Percentiles rank a stretch among this genome's conserved stretches.
These are phyloP conservation scores for Pseudomyrmex gracilis DNA, from an alignment of 1,140 invertebrate genomes.

Conservation along the genomic window DNA sequence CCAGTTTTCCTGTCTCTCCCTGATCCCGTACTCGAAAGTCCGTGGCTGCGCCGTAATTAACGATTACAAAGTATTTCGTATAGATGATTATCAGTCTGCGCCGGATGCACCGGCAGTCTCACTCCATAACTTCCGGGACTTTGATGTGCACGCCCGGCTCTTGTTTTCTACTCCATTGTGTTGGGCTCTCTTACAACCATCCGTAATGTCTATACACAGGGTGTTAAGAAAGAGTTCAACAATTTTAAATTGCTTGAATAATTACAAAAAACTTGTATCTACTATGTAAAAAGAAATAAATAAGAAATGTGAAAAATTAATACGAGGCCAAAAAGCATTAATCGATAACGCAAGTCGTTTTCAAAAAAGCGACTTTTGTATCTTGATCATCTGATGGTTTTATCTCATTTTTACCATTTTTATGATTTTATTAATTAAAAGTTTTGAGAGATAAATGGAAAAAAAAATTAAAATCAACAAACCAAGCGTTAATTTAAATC, in stretches of 20 bases:
- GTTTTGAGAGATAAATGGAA: no score
- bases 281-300: no score
- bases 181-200: constrained; percentile 65
- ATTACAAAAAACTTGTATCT: not conserved
- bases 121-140: constrained; percentile 83
- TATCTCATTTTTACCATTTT: no score
- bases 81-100: constrained; percentile 85
- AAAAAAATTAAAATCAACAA: no score
- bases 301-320: no score
- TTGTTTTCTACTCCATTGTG: constrained; percentile 82
- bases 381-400: no score
- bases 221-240: constrained; percentile 30
- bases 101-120: constrained; percentile 81
- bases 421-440: no score
- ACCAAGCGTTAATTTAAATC: no score
- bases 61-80: constrained; percentile 85
- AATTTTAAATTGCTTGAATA: not conserved
- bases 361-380: no score
- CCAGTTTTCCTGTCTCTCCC: constrained; percentile 31
- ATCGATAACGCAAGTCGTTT: no score
- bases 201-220: constrained; percentile 32
- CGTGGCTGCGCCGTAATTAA: constrained; percentile 81
- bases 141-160: constrained; percentile 79
- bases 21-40: constrained; percentile 67
- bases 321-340: no score